These are phyloP conservation scores for Microtus ochrogaster DNA, from an alignment of 2,113 vertebrate genomes.

Conservation along the genomic window DNA sequence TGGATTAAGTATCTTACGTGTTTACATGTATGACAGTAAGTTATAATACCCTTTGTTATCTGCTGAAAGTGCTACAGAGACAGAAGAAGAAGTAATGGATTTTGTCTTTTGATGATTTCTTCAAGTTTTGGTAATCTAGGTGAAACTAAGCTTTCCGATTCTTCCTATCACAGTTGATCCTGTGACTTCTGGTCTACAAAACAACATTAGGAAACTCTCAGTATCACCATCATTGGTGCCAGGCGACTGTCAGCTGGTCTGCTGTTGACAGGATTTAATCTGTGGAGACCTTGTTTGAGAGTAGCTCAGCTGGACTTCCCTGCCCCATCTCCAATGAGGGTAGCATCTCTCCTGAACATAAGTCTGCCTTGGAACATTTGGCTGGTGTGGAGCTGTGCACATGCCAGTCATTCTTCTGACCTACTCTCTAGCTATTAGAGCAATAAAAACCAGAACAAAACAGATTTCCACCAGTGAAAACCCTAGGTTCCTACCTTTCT, in stretches of 20 bases:
- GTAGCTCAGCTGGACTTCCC: not conserved
- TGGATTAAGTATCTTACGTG: not conserved
- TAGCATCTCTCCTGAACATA: not conserved
- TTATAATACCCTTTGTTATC: not conserved
- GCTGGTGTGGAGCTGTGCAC: not conserved
- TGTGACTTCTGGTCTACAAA: not conserved
- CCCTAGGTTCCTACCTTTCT: not conserved
- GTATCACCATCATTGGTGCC: not conserved
- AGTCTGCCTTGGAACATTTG: not conserved
- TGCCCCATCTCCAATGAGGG: not conserved
- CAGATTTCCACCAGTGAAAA: not conserved
- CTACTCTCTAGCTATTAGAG: not conserved
- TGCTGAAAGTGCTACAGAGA: not conserved
- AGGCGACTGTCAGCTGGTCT: not conserved
- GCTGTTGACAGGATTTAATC: not conserved
- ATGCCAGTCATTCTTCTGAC: not conserved
- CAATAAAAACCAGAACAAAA: not conserved
- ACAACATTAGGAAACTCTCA: not conserved
- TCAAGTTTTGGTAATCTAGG: not conserved
- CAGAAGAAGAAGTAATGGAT: not conserved
- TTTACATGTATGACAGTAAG: not conserved
- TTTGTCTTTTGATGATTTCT: conserved; percentile 11
- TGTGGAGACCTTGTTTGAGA: not conserved
- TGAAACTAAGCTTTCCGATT: not conserved
- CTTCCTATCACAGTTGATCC: not conserved